Evolutionary conservation across 2,888 invertebrate species (phyloP), one percentile per base, ranked within the genome.

Genomic region (Dendrolimus houi): DNA sequence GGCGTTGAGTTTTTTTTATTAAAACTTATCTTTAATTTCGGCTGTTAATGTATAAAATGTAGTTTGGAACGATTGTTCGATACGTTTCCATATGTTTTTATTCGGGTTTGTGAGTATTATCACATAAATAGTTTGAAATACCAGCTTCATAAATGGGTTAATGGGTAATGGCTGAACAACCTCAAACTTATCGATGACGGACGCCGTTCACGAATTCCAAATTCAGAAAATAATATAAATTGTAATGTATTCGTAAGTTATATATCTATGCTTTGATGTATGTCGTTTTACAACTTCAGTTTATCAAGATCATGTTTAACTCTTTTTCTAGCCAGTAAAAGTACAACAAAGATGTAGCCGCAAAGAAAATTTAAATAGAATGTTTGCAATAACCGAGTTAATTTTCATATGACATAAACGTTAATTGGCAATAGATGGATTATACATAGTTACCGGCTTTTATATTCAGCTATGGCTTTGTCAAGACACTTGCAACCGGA

Each of bases 41-140:
- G 74, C 74, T 77, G 68, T 75, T 80, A 73, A 76, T 71, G 78
- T 77, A 76, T 87, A 85, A 85, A 85, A 85, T 85, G 84, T 85
- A 80, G 81, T 75, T 77, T 72, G 68, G 71, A 74, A 74, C 69
- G 70, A 63, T 67, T 68, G 68, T 71, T 74, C 72, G 67, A 79
- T 78, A 76, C 70, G 64, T 64, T 73, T 72, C 69, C 74, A 73
- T 76, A 75, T 77, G 71, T 79, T 83, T 79, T 75, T 65, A 64
- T 70, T 69, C 68, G 68, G 72, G 76, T 72, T 76, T 71, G 85
- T 85, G 66, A 83, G 82, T 84, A 77, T 73, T 71, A 63, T 60
- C 62, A 65, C 60, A 59, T 69, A 68, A 47, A 10, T 47, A 58
- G 57, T 41, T 61, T 55, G 14, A 55, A 55, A 47, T 9, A 47